Evolutionary conservation across 2,113 vertebrate genomes (phyloP).

Genomic region (Trogon melanurus): DNA sequence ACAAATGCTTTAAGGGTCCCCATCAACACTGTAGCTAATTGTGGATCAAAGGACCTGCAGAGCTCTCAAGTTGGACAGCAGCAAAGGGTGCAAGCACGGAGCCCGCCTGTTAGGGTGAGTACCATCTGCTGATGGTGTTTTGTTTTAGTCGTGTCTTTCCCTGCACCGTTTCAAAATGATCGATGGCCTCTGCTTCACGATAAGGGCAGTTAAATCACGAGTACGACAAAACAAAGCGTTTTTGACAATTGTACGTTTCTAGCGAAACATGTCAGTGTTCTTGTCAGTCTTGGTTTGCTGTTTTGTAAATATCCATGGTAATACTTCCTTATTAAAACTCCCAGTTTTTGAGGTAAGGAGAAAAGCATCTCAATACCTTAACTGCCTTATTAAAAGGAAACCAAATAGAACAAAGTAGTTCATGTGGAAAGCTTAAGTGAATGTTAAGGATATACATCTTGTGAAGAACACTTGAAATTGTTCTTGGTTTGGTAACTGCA

Average conservation of each 20-base stretch:
- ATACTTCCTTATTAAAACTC: background rate
- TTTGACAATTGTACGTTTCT: background rate
- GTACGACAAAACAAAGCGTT: background rate
- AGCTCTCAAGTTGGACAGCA: constrained; percentile 81
- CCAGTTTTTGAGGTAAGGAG: background rate
- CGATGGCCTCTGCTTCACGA: background rate
- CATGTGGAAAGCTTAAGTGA: background rate
- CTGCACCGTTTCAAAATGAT: background rate
- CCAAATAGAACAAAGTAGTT: background rate
- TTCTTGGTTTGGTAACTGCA: background rate
- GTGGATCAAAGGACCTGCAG: constrained; percentile 82
- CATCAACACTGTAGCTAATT: constrained; percentile 63
- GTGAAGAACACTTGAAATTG: background rate
- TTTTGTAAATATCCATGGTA: background rate
- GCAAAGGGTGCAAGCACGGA: constrained; percentile 89
- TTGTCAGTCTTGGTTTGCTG: background rate
- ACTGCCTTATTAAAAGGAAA: background rate
- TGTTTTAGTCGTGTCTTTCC: background rate
- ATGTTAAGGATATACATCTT: background rate
- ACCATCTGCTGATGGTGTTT: background rate
- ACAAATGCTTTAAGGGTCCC: constrained; percentile 74
- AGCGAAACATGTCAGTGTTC: background rate
- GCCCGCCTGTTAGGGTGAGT: constrained; percentile 93
- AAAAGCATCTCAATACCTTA: background rate
- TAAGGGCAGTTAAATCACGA: background rate